Conservation (phyloP, 2,888 invertebrate species). For the Tuta absoluta region DNA sequence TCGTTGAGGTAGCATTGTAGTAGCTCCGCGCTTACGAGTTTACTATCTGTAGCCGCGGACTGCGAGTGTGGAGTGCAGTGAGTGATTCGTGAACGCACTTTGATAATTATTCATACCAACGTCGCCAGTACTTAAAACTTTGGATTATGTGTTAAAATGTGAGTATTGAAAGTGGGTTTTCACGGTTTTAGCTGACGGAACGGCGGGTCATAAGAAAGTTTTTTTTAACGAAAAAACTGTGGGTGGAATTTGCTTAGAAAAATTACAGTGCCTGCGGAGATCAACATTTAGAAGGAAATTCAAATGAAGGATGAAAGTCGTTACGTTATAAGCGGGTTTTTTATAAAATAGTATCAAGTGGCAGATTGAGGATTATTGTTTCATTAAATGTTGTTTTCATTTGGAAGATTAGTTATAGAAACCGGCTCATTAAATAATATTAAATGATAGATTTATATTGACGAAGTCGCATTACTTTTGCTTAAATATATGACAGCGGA, state of each 20-base stretch:
- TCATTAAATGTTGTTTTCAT: background rate
- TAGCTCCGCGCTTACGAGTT: background rate
- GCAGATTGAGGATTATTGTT: background rate
- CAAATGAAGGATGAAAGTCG: background rate
- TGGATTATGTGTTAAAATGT: constrained; percentile 50
- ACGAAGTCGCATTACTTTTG: no score
- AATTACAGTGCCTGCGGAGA: constrained; percentile 3
- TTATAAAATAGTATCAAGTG: background rate
- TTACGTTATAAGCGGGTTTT: background rate
- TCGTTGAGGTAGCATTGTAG: constrained; percentile 46
- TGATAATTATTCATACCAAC: constrained; percentile 24
- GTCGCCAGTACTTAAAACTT: constrained; percentile 30
- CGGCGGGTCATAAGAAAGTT: background rate
- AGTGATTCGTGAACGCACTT: constrained; percentile 49
- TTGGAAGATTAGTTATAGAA: no score
- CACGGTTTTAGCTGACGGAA: constrained; percentile 21
- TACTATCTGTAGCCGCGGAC: constrained; percentile 30
- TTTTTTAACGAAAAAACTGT: constrained; percentile 9
- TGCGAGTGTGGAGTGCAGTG: constrained; percentile 72
- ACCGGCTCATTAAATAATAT: no score
- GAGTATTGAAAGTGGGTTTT: constrained; percentile 37
- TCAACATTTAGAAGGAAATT: background rate
- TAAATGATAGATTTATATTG: no score
- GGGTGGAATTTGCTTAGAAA: constrained; percentile 12
- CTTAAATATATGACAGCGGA: no score